Percentiles rank a stretch among this genome's conserved stretches.
These are phyloP conservation scores for Aelia acuminata DNA, from an alignment of 2,888 invertebrate species.

Conservation along the genomic window DNA sequence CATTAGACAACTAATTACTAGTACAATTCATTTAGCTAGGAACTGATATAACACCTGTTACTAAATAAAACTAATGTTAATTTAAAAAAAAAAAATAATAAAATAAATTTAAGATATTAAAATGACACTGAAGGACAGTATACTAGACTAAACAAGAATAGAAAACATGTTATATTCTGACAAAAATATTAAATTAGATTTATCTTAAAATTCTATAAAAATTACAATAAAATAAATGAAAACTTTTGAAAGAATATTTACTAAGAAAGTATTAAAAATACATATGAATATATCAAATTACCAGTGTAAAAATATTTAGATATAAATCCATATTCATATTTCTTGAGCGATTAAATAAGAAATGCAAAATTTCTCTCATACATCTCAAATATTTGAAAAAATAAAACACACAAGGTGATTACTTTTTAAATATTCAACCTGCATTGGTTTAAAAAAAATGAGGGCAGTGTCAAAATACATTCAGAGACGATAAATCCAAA, in stretches of 20 bases:
- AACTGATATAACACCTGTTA: background rate
- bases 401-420: background rate
- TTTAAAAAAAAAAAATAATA: background rate
- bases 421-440: background rate
- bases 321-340: constrained; percentile 3
- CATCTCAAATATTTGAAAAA: background rate
- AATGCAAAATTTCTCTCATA: background rate
- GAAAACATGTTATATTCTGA: background rate
- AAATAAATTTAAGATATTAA: background rate
- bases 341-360: constrained; percentile 34
- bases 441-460: background rate
- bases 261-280: constrained; percentile 2
- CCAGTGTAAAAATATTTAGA: background rate
- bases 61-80: background rate
- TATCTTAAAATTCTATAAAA: background rate
- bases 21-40: background rate
- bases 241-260: background rate
- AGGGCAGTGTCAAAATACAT: background rate
- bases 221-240: background rate
- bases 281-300: constrained; percentile 18
- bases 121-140: background rate
- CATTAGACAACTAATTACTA: background rate
- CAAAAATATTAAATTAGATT: background rate
- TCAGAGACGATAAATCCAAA: background rate
- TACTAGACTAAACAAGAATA: background rate